Base-by-base conservation (phyloP, 1,140 invertebrate species). In the Papilio machaon region DNA sequence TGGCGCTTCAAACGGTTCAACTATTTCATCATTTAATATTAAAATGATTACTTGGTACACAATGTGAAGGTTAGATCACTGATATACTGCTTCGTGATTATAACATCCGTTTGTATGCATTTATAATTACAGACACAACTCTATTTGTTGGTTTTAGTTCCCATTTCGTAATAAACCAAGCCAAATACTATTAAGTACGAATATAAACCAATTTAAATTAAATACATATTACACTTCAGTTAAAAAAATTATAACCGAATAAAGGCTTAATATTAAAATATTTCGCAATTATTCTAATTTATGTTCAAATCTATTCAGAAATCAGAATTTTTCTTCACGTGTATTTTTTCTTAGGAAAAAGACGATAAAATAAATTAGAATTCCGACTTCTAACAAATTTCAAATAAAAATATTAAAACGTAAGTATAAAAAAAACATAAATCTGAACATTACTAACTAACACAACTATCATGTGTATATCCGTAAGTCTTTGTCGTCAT, bases 41-140 rank as follows among this genome's bases (percentile, higher is more conserved):
- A 11, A 64, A 70, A 70, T 35, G 15, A 8, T 38, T 70, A 7
- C 30, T 15, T 7, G 30, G 11, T 70, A 35, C 23, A 30, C 64
- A 70, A 70, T 70, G 64, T 38, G 64, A 70, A 70, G 64, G 64
- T 70, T 70, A 70, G 23, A 70, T 70, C 5, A 4, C 23, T 35
- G 30, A 38, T 70, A 67, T 13, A 35, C 2, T 23, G 60, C 64
- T 70, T 17, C 64, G 64, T 35, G 30, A 70, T 70, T 38, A 70
- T 70, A 70, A 70, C 64, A 70, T 70, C 64, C 64, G 64, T 35
- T 67, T 35, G 10, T 35, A 38, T 70, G 19, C 64, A 70, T 35
- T 70, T 35, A 64, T 15, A 54, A 54, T 64, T 70, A 38, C 5
- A 70, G 11, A 38, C 13, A 35, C 30, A 35, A 70, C 64, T 15